Conservation (phyloP, 2,797 vertebrate genomes). For the Enteromius treurensis region DNA sequence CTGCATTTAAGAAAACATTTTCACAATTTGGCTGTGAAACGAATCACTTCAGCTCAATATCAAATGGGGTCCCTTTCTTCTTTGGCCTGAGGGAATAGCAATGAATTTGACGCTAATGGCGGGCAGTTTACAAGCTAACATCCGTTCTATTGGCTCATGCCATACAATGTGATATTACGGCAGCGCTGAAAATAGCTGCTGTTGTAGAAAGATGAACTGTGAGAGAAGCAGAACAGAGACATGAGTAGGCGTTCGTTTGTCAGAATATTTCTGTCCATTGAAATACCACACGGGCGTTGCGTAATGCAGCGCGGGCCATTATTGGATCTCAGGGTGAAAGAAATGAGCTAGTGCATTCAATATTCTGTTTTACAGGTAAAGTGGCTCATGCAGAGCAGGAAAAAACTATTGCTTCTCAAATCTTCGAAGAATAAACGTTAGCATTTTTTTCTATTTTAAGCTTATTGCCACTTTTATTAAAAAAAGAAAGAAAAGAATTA, state of each 20-base stretch:
- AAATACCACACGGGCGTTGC: slow-evolving; percentile 50
- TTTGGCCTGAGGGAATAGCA: slow-evolving; percentile 18
- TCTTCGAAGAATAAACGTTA: background rate
- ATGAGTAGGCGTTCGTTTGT: slow-evolving; percentile 55
- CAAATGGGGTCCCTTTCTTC: background rate
- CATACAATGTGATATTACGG: slow-evolving; percentile 45
- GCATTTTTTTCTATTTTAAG: background rate
- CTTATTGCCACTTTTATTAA: slow-evolving; percentile 5
- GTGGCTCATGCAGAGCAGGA: background rate
- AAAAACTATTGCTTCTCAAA: background rate
- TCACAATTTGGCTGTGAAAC: slow-evolving; percentile 3
- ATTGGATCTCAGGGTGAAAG: slow-evolving; percentile 50
- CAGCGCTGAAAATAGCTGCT: slow-evolving; percentile 49
- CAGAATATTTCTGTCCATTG: slow-evolving; percentile 52
- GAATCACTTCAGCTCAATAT: slow-evolving; percentile 5
- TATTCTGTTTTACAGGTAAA: slow-evolving; percentile 33
- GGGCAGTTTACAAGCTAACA: slow-evolving; percentile 38
- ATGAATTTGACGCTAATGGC: slow-evolving; percentile 24
- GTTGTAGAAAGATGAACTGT: slow-evolving; percentile 50
- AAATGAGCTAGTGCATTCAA: slow-evolving; percentile 42
- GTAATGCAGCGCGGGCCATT: slow-evolving; percentile 45
- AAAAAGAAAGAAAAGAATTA: background rate
- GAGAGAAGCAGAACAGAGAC: slow-evolving; percentile 49
- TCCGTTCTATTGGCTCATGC: slow-evolving; percentile 42
- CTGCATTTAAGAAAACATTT: background rate